These are phyloP conservation scores for Catharus minimus DNA, from an alignment of 2,113 vertebrate species.

Conservation along the genomic window DNA sequence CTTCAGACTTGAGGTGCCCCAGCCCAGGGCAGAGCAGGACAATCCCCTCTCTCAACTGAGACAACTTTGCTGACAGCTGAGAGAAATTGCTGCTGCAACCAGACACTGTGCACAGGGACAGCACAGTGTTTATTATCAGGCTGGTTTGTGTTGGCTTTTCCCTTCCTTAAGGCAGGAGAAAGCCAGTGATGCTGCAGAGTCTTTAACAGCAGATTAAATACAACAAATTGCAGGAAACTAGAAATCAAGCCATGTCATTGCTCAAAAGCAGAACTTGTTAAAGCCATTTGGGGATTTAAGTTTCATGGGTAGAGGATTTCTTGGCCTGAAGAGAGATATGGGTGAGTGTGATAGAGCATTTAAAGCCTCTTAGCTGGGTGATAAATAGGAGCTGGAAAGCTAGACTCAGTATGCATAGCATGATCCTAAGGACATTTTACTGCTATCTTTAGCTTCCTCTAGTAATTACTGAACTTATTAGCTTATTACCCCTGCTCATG, in stretches of 20 bases:
- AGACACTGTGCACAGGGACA: neutral
- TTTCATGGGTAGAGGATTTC: neutral
- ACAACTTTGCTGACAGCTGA: neutral
- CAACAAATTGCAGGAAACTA: neutral
- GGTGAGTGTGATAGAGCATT: neutral
- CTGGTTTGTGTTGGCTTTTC: neutral
- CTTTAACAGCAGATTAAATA: neutral
- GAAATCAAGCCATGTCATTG: neutral
- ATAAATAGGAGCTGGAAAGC: neutral
- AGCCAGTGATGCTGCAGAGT: neutral
- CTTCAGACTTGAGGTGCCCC: neutral
- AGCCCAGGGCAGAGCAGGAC: neutral
- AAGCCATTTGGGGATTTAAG: neutral
- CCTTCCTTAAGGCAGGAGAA: neutral
- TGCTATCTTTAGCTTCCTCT: neutral
- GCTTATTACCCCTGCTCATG: neutral
- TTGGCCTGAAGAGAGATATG: neutral
- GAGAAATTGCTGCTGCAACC: neutral
- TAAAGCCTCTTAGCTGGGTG: neutral
- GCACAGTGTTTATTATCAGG: neutral
- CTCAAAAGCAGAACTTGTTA: neutral
- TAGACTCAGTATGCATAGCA: neutral
- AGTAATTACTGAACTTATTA: neutral
- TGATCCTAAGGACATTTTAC: neutral
- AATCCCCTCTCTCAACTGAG: neutral